Evolutionary conservation across 2,888 invertebrate species (phyloP).

Genomic region (Plagodis dolabraria): DNA sequence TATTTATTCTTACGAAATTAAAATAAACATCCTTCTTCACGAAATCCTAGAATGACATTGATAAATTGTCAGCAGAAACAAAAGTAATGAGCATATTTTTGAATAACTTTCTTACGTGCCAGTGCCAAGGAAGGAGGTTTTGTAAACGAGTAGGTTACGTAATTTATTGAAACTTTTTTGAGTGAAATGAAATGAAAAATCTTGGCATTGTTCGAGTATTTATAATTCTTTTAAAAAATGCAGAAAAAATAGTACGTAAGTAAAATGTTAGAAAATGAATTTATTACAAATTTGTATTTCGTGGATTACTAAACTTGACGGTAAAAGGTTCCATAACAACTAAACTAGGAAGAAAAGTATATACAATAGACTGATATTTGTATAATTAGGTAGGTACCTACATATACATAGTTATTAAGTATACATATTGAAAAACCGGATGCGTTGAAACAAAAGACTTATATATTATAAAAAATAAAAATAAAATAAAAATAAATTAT

Average conservation of each 20-base stretch:
- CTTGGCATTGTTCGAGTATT: constrained; percentile 58
- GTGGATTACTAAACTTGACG: constrained; percentile 30
- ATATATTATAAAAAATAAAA: too few relatives aligned
- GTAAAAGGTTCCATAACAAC: constrained; percentile 32
- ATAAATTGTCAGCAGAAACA: constrained; percentile 48
- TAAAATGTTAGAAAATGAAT: constrained; percentile 77
- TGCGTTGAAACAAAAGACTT: constrained; percentile 24
- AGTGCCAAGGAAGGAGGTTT: constrained; percentile 1
- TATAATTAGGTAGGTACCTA: too few relatives aligned
- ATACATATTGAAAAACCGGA: constrained; percentile 46
- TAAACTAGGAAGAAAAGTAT: constrained; percentile 39
- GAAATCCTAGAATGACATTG: constrained; percentile 24
- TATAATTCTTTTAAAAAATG: constrained; percentile 78
- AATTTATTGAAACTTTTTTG: constrained; percentile 9
- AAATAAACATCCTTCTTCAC: constrained; percentile 29
- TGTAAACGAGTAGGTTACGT: background rate
- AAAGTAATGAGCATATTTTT: constrained; percentile 35
- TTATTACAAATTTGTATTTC: constrained; percentile 83
- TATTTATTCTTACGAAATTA: constrained; percentile 26
- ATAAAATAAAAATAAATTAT: too few relatives aligned
- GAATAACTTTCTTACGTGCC: constrained; percentile 11
- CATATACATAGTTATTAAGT: constrained; percentile 52
- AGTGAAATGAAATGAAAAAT: constrained; percentile 19
- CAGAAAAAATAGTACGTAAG: constrained; percentile 70
- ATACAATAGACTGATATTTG: constrained; percentile 33